Base-by-base conservation (phyloP, 1,140 invertebrate species). In the Aphelinus certus region DNA sequence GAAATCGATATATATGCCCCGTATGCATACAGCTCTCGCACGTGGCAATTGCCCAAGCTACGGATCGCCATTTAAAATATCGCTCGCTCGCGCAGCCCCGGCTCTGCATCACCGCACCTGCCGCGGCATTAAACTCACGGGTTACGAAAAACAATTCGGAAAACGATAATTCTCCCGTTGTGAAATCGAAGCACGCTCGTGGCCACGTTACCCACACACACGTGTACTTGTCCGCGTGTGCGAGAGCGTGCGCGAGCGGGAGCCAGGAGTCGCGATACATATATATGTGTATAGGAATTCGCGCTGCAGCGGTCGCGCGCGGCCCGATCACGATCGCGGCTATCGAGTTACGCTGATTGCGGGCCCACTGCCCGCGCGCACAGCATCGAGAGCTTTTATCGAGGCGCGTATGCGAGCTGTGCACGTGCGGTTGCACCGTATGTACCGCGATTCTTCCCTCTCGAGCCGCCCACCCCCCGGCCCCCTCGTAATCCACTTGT, bases 121-220 rank as follows among this genome's bases (percentile, higher is more conserved):
- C 46, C 26, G 26, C 26, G 26, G 60, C 60, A 51, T 61, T 62
- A 49, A 43, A 3, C 42, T 2, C 45, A 45, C 3, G 3, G 63
- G 68, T 74, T 74, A 56, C 65, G 65, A 63, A 57, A 69, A 69
- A 55, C 58, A 69, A 74, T 74, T 74, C 51, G 73, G 65, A 56
- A 74, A 68, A 68, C 43, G 58, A 61, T 63, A 53, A 63, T 62
- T 68, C 63, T 26, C 49, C 49, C 7, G 1, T 58, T 65, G 71
- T 43, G 62, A 57, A 73, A 64, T 43, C 56, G 48, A 48, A 47
- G 4, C 4, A 9, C 51, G 51, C 9, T 26, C 26, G 26, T 26
- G 26, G 26, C 26, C 0, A 26, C 26, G 26, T 26, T 26, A 26
- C 26, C 26, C 26, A 26, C 26, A 26, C 26, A 26, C 26, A 26